These are phyloP conservation scores for Cuculus canorus DNA, from an alignment of 2,797 vertebrate species.

Conservation along the genomic window DNA sequence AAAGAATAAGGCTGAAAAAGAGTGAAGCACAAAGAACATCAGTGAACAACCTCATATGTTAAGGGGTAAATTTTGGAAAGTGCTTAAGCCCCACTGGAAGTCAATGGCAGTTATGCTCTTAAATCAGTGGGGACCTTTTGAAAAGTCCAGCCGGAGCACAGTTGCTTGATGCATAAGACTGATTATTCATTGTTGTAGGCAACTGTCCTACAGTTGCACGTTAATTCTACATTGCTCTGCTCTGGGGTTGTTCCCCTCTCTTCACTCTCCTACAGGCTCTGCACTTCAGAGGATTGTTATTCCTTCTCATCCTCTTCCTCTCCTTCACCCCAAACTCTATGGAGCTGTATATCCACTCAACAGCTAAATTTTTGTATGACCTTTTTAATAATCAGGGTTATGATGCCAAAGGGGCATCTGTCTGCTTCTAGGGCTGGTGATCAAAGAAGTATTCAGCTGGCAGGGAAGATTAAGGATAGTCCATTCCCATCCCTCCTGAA, in stretches of 20 bases:
- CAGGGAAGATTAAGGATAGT: background rate
- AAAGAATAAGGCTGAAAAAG: background rate
- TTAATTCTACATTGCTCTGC: fast-evolving
- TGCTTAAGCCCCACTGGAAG: background rate
- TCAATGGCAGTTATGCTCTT: background rate
- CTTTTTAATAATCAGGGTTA: background rate
- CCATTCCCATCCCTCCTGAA: background rate
- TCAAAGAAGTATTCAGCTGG: background rate
- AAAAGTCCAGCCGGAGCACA: background rate
- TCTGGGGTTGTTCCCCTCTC: background rate
- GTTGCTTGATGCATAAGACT: background rate
- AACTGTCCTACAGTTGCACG: background rate
- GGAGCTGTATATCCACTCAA: background rate
- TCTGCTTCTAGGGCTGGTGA: background rate
- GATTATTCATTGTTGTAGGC: background rate
- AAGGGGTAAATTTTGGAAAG: conserved; percentile 8
- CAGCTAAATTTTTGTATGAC: background rate
- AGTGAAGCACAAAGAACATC: background rate
- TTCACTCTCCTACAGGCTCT: background rate
- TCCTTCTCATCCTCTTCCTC: background rate
- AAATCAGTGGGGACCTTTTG: background rate
- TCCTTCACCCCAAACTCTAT: background rate
- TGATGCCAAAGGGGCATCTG: background rate
- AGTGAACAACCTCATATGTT: background rate
- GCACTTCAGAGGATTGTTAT: background rate